A percentile compares a stretch with the other conserved stretches of the same genome.
phyloP scores from a whole-genome alignment of 2,113 vertebrate species.

The Oryzias curvinotus region DNA sequence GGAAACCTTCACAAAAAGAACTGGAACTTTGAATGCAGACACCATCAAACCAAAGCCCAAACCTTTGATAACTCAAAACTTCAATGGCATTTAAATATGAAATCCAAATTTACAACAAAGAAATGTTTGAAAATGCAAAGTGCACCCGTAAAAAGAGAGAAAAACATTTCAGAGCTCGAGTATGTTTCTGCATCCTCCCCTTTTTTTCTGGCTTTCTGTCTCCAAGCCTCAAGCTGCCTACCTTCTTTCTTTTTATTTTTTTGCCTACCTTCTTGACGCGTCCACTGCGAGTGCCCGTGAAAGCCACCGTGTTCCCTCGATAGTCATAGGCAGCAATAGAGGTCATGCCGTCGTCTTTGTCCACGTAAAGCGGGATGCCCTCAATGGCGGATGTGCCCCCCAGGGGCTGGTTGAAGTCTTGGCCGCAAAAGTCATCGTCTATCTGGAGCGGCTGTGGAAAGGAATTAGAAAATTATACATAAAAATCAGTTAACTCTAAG shows the following conservation, averaged over 20 bases:
- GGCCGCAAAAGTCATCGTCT: slow-evolving; percentile 95
- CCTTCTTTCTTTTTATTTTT: slow-evolving; percentile 80
- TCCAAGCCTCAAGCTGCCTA: slow-evolving; percentile 53
- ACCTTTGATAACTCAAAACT: no score
- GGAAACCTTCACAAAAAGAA: no score
- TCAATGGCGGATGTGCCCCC: slow-evolving; percentile 93
- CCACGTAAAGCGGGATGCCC: slow-evolving; percentile 89
- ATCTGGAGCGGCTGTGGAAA: slow-evolving; percentile 92
- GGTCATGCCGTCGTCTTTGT: slow-evolving; percentile 96
- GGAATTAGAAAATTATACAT: slow-evolving; percentile 5
- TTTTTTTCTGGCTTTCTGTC: not conserved
- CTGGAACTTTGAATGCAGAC: no score
- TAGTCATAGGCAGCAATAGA: slow-evolving; percentile 95
- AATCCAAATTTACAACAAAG: no score
- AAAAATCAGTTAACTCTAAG: slow-evolving; percentile 35
- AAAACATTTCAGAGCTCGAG: no score
- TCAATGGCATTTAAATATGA: no score
- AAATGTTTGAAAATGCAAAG: no score
- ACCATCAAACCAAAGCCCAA: no score
- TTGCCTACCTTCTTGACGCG: slow-evolving; percentile 89
- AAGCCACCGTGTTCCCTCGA: slow-evolving; percentile 89
- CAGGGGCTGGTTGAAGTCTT: slow-evolving; percentile 98
- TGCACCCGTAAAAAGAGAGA: no score
- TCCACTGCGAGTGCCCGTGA: slow-evolving; percentile 88
- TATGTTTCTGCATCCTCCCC: no score